Conservation (phyloP, 2,113 vertebrate genomes). For the Uria lomvia region DNA sequence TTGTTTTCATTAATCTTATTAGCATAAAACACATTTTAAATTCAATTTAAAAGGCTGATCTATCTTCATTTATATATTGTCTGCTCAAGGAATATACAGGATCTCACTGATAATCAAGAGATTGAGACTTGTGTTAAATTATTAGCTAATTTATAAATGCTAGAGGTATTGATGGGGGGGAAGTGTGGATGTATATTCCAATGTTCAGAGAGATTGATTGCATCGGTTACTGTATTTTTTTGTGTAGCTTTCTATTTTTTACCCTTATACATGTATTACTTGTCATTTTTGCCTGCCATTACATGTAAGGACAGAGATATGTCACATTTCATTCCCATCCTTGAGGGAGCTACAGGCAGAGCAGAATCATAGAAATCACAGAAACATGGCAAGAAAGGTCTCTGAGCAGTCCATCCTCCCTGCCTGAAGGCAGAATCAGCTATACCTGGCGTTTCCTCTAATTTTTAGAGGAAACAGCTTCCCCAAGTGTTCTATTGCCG, state of each 20-base stretch:
- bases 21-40: background rate
- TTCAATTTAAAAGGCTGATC: background rate
- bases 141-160: background rate
- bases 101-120: background rate
- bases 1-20: background rate
- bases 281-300: background rate
- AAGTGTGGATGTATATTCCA: background rate
- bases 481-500: background rate
- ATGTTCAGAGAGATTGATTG: background rate
- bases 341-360: background rate
- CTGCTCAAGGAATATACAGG: background rate
- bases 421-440: background rate
- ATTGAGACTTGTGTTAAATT: background rate
- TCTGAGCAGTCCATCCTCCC: background rate
- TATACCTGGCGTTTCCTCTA: background rate
- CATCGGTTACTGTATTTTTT: background rate
- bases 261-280: background rate
- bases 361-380: background rate
- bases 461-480: background rate
- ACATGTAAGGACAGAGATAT: background rate
- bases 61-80: background rate
- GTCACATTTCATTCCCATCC: background rate
- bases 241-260: background rate
- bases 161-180: background rate
- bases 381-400: background rate